These are phyloP conservation scores for Thymelicus sylvestris DNA, from an alignment of 2,888 invertebrate species.

Conservation along the genomic window DNA sequence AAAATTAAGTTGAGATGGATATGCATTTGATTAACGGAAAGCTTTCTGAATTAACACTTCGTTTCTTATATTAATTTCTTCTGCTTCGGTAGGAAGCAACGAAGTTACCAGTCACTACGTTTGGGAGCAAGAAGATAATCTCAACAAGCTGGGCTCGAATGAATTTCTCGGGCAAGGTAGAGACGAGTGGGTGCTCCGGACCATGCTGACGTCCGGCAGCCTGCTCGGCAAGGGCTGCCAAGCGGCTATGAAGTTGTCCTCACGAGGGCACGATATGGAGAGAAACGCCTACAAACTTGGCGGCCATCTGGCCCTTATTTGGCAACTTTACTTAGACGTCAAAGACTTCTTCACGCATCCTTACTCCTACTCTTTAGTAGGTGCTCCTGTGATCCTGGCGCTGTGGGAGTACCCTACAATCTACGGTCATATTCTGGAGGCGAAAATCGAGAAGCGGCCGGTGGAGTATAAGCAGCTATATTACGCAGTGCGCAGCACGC, in stretches of 20 bases:
- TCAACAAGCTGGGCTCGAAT: constrained; percentile 68
- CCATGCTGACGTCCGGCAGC: constrained; percentile 73
- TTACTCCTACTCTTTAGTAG: constrained; percentile 70
- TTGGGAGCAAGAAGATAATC: constrained; percentile 74
- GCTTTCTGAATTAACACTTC: no score
- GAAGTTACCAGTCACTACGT: constrained; percentile 55
- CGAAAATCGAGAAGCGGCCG: constrained; percentile 61
- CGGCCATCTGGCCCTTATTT: constrained; percentile 72
- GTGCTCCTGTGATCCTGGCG: constrained; percentile 69
- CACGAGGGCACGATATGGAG: constrained; percentile 58
- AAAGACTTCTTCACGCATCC: constrained; percentile 77
- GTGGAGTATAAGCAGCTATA: constrained; percentile 69
- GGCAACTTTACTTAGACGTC: constrained; percentile 74
- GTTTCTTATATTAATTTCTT: constrained; percentile 16
- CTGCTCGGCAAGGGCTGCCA: constrained; percentile 77
- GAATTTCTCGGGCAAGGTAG: constrained; percentile 71
- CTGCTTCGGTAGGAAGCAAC: constrained; percentile 50
- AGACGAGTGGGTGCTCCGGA: constrained; percentile 71
- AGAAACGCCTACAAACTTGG: constrained; percentile 70
- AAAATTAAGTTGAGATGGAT: no score
- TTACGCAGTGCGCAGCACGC: constrained; percentile 69
- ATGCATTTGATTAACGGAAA: no score
- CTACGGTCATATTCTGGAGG: constrained; percentile 65
- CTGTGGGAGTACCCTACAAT: constrained; percentile 76
- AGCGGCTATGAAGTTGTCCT: constrained; percentile 72